Percentiles rank a stretch among this genome's conserved stretches.
Conservation (phyloP, 2,113 vertebrate genomes). For the Urocolius indicus region DNA sequence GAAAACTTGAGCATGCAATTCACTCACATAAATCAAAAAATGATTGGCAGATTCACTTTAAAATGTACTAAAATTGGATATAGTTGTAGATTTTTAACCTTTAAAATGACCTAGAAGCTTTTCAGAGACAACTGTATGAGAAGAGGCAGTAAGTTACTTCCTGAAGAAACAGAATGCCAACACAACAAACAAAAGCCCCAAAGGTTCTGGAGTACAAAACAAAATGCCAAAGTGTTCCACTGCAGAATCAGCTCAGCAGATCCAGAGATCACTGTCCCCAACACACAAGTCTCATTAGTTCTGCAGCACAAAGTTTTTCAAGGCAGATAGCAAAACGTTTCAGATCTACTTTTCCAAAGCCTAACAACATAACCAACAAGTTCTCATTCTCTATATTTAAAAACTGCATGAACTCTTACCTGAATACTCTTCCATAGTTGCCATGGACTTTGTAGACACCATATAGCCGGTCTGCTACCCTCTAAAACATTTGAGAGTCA, state of each 20-base stretch:
- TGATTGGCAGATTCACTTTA: background rate
- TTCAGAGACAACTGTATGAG: background rate
- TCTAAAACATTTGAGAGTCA: constrained; percentile 78
- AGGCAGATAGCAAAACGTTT: background rate
- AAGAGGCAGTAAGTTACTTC: background rate
- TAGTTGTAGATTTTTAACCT: constrained; percentile 23
- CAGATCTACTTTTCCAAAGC: background rate
- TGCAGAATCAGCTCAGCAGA: background rate
- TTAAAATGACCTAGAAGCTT: background rate
- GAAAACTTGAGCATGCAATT: constrained; percentile 58
- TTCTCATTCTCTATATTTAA: background rate
- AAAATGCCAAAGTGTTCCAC: background rate
- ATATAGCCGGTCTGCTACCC: constrained; percentile 93
- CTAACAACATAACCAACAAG: background rate
- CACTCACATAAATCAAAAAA: constrained; percentile 58
- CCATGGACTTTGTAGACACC: constrained; percentile 98
- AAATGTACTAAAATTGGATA: constrained; percentile 12
- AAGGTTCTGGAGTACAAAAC: background rate
- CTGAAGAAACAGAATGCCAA: background rate
- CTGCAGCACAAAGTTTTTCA: background rate
- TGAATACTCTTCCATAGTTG: constrained; percentile 97
- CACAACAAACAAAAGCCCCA: background rate
- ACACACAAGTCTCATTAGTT: background rate
- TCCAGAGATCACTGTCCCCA: background rate
- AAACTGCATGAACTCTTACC: constrained; percentile 75